These are phyloP conservation scores for Apodemus speciosus DNA, from an alignment of 2,113 vertebrate species.

Conservation along the genomic window DNA sequence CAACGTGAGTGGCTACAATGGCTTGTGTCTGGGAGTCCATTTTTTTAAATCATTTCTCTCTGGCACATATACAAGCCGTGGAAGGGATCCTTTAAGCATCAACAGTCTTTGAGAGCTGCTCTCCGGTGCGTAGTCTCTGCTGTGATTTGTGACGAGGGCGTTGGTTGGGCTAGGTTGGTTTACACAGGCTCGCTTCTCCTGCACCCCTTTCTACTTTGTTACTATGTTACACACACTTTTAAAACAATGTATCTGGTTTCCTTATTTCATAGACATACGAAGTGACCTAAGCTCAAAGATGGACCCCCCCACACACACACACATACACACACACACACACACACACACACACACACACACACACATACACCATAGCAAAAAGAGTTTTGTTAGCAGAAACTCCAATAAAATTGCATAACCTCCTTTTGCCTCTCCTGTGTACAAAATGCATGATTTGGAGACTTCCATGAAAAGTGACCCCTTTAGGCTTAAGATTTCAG, in stretches of 20 bases:
- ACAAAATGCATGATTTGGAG: background rate
- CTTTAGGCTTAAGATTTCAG: background rate
- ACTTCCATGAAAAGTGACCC: background rate
- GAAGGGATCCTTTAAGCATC: background rate
- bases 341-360: too few species aligned
- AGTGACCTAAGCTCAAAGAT: background rate
- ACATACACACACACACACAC: too few species aligned
- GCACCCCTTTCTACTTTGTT: conserved; percentile 11
- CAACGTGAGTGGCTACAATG: background rate
- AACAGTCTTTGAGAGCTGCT: background rate
- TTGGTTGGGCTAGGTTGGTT: background rate
- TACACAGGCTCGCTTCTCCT: background rate
- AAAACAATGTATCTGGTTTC: background rate
- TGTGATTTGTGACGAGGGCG: background rate
- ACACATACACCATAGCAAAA: background rate
- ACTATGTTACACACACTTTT: background rate
- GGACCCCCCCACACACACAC: too few species aligned
- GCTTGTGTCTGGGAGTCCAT: background rate
- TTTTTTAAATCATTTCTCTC: conserved; percentile 1
- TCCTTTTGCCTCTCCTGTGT: background rate
- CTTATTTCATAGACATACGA: conserved; percentile 18
- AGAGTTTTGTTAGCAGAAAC: background rate
- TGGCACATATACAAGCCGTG: background rate
- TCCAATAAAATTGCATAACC: background rate
- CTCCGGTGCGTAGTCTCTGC: background rate